These are phyloP conservation scores for Nothobranchius kuhntae DNA, from an alignment of 2,113 vertebrate species.

Conservation along the genomic window DNA sequence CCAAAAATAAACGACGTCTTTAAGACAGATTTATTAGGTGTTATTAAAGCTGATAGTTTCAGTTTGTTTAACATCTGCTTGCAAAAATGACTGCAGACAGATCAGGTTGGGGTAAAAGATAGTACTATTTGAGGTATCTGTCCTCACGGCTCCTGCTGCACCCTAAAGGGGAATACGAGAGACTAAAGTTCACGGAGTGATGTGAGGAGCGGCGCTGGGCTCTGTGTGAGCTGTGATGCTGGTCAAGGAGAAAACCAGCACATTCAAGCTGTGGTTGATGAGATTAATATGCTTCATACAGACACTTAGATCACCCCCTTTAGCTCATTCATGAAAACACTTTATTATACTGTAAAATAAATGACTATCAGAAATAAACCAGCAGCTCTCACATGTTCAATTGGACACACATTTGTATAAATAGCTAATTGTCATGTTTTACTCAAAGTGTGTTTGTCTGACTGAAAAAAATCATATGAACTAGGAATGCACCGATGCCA, in stretches of 20 bases:
- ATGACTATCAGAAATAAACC: too few relatives aligned
- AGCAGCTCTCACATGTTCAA: too few relatives aligned
- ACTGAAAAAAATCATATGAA: too few relatives aligned
- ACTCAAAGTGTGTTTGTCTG: too few relatives aligned
- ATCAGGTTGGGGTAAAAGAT: background rate
- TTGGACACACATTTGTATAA: too few relatives aligned
- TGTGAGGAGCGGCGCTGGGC: slow-evolving; percentile 32
- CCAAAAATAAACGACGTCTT: background rate
- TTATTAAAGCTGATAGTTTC: background rate
- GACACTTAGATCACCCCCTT: background rate
- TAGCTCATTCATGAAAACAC: background rate
- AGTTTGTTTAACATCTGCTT: background rate
- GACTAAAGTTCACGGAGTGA: slow-evolving; percentile 24
- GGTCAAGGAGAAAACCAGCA: slow-evolving; percentile 55
- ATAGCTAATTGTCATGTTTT: too few relatives aligned
- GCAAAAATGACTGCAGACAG: background rate
- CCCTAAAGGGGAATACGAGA: slow-evolving; percentile 1
- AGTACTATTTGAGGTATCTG: background rate
- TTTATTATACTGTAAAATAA: too few relatives aligned
- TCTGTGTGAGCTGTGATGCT: slow-evolving; percentile 44
- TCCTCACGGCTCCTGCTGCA: slow-evolving; percentile 3
- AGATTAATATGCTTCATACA: slow-evolving; percentile 17
- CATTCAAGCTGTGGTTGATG: slow-evolving; percentile 6
- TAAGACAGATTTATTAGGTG: background rate
- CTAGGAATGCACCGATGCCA: too few relatives aligned